Percentiles rank a stretch among this genome's conserved stretches.
Conservation (phyloP, 2,888 invertebrate species). For the Sphaerophoria taeniata region DNA sequence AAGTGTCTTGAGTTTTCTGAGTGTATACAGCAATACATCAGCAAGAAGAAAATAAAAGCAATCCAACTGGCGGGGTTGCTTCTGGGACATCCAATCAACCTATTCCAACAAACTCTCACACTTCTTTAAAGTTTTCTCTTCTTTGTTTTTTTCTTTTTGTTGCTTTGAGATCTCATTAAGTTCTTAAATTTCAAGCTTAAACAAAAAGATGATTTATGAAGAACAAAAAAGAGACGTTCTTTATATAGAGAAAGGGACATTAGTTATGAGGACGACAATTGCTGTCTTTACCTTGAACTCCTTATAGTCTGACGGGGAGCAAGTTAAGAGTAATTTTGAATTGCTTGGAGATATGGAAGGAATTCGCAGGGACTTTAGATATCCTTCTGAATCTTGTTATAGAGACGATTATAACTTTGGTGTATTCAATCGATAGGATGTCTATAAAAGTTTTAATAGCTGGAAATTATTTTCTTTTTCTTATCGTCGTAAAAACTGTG, state of each 20-base stretch:
- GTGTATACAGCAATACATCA: background rate
- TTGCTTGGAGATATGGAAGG: background rate
- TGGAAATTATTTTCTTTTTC: too few relatives aligned
- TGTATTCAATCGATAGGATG: too few relatives aligned
- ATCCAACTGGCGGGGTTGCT: background rate
- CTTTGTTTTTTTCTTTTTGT: background rate
- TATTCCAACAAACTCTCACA: conserved; percentile 2
- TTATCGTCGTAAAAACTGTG: too few relatives aligned
- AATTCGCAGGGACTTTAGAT: background rate
- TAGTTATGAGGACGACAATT: conserved; percentile 30
- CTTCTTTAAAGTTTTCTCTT: background rate
- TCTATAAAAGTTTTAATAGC: too few relatives aligned
- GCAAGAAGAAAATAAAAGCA: too few relatives aligned
- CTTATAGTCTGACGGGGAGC: conserved; percentile 60
- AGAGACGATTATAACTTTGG: background rate
- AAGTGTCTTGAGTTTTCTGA: too few relatives aligned
- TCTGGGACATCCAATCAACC: conserved; percentile 15
- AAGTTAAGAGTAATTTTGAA: conserved; percentile 18
- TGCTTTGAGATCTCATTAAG: conserved; percentile 39
- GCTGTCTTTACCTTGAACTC: conserved; percentile 70
- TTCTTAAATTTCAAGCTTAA: conserved; percentile 60
- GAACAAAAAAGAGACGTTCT: background rate
- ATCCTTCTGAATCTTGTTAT: background rate
- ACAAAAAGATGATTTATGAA: conserved; percentile 23
- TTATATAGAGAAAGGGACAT: background rate